These are phyloP conservation scores for Luscinia luscinia DNA, from an alignment of 2,797 vertebrate genomes.

Conservation along the genomic window DNA sequence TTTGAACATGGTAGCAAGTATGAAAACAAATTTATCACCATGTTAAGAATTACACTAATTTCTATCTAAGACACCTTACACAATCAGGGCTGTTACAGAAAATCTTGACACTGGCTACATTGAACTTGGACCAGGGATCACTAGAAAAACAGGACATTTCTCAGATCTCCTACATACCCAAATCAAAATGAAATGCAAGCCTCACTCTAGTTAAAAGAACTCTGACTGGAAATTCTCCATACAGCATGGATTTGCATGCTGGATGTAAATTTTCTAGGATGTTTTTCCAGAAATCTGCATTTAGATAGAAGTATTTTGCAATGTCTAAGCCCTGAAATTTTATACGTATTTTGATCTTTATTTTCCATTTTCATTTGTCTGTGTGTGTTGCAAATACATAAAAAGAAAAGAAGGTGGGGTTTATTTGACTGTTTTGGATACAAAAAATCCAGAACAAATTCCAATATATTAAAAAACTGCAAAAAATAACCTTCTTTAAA, in stretches of 20 bases:
- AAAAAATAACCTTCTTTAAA: conserved; percentile 11
- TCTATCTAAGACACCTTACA: not conserved
- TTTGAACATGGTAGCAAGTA: not conserved
- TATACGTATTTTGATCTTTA: conserved; percentile 29
- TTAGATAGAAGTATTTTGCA: conserved; percentile 71
- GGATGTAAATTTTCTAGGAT: conserved; percentile 56
- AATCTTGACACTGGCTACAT: not conserved
- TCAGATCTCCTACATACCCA: not conserved
- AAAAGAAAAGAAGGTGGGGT: not conserved
- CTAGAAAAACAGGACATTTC: not conserved
- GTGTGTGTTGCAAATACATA: not conserved
- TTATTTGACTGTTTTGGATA: conserved; percentile 16
- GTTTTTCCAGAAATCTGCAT: conserved; percentile 74
- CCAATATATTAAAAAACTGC: not conserved
- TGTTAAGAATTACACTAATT: not conserved
- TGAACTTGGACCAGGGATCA: not conserved
- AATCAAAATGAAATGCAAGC: not conserved
- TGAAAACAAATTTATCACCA: not conserved
- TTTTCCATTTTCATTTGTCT: conserved; percentile 21
- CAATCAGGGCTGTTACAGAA: not conserved
- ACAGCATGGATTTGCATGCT: conserved; percentile 40
- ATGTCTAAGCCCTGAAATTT: conserved; percentile 61
- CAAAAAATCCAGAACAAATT: conserved; percentile 26
- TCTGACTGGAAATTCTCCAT: not conserved
- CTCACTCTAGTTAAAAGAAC: not conserved